A percentile compares a stretch with the other conserved stretches of the same genome.
Evolutionary conservation across 2,797 vertebrate species (phyloP).

Genomic region (Premnoplex brunnescens): DNA sequence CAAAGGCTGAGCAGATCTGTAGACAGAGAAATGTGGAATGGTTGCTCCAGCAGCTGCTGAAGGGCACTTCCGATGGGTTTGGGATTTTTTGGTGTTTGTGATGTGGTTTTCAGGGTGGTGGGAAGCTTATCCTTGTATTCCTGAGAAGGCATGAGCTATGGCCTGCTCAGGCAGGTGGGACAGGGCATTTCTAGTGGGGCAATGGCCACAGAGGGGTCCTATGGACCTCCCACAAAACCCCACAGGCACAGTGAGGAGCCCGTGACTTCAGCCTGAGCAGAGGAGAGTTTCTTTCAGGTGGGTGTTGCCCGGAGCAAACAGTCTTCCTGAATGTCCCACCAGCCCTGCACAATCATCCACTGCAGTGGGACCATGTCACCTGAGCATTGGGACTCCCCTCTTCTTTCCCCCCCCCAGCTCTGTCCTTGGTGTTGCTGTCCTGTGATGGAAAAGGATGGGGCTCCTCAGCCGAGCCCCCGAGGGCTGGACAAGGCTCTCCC

Average conservation of each 20-base stretch:
- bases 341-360: not conserved
- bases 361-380: not conserved
- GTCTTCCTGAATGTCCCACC: not conserved
- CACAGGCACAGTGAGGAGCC: accelerated
- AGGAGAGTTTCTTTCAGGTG: not conserved
- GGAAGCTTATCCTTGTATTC: not conserved
- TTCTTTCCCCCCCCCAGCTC: not conserved
- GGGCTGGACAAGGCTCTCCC: not conserved
- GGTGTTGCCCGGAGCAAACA: not conserved
- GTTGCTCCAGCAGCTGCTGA: constrained; percentile 24
- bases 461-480: accelerated
- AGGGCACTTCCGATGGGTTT: not conserved
- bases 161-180: not conserved
- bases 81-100: not conserved
- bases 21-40: not conserved
- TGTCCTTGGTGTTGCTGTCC: not conserved
- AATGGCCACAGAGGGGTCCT: not conserved
- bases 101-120: constrained; percentile 1
- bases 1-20: constrained; percentile 17
- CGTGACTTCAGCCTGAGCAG: not conserved
- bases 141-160: not conserved
- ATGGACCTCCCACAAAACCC: not conserved
- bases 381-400: accelerated
- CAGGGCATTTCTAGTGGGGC: not conserved
- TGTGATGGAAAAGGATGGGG: not conserved